Evolutionary conservation across 2,888 invertebrate genomes (phyloP).

Genomic region (Euzetes globulus): DNA sequence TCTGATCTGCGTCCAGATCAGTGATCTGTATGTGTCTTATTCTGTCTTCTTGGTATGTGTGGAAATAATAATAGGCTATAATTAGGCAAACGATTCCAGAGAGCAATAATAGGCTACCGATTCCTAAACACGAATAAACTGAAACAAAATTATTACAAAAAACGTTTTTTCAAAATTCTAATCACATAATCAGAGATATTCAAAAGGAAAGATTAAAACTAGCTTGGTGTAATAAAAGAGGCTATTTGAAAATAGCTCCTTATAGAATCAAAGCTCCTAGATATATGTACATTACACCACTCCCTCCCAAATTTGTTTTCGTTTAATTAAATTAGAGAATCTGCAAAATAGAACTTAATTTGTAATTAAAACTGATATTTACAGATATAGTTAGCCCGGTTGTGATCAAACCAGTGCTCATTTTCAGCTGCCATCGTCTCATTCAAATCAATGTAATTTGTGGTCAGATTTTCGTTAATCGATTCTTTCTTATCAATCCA

Average conservation of each 20-base stretch:
- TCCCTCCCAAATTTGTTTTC: no score
- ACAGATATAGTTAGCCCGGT: not conserved
- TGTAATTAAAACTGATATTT: not conserved
- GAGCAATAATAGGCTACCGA: not conserved
- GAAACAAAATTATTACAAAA: not conserved
- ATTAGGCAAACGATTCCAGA: not conserved
- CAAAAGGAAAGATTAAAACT: no score
- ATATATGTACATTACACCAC: no score
- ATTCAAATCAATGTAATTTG: not conserved
- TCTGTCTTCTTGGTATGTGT: not conserved
- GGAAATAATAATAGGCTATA: slow-evolving; percentile 13
- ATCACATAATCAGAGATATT: no score
- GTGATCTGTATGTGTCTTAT: slow-evolving; percentile 5
- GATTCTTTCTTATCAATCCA: not conserved
- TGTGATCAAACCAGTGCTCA: not conserved
- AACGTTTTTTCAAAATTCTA: no score
- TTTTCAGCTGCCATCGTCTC: not conserved
- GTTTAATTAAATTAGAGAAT: not conserved
- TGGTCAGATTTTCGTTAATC: not conserved
- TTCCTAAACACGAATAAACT: slow-evolving; percentile 1
- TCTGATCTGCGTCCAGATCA: not conserved
- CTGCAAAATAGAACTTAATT: not conserved
- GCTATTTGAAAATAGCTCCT: no score
- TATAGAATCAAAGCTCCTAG: no score
- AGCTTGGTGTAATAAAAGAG: no score